Base-by-base conservation (phyloP, 1,140 invertebrate genomes). In the Helicoverpa armigera region DNA sequence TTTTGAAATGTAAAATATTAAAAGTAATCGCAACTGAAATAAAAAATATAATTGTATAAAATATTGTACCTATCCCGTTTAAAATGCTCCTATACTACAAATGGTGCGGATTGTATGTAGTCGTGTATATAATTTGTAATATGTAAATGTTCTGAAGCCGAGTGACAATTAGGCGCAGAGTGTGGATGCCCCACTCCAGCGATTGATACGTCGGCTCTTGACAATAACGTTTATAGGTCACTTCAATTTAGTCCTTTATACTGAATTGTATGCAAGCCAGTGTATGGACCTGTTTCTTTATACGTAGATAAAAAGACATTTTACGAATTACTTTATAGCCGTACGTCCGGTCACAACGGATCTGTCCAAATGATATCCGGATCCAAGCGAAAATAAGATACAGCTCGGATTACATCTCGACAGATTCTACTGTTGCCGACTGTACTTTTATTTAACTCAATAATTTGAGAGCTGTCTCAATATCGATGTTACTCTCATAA, bases 401-500 rank as follows among this genome's bases (percentile, higher is more conserved):
- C 1, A n/a, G 16, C 0, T 4, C 23, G 16, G 53, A 13, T 29
- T 23, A 31, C 3, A n/a, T 16, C 43, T 73, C 16, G 23, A 51
- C n/a, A 61, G 43, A 61, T 13, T 12, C 13, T n/a, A 29, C 18
- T 78, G 61, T 54, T 29, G 51, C 9, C 29, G 75, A 56, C 16
- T 78, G 75, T 78, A 78, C 23, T 43, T 53, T 67, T 18, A 67
- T 78, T 78, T 78, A 78, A 56, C 61, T 78, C 73, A 76, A 60
- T 79, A 16, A 48, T 50, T 75, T 69, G 61, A 58, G 63, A 70
- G 53, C 53, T 69, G n/a, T 79, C 76, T 79, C 76, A 79, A n/a
- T 50, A 79, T 79, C 76, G 76, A 79, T 70, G 63, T 70, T 79
- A 79, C 76, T 79, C 76, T 79, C 53, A 79, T 79, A 69, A 60